Conservation (phyloP, 2,888 invertebrate genomes). For the Dendrolimus houi region DNA sequence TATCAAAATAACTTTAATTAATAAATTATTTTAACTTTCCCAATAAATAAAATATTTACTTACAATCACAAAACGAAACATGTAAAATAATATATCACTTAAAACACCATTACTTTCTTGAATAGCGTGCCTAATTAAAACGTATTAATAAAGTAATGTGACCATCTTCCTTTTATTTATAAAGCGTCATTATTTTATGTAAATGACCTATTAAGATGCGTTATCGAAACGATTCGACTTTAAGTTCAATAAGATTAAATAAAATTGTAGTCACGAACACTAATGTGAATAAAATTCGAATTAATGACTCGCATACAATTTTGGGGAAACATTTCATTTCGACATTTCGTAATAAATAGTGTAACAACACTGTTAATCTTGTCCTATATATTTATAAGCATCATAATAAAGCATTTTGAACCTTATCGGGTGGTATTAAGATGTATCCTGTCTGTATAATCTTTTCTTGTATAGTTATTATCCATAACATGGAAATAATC, state of each 20-base stretch:
- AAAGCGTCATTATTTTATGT: conserved; percentile 14
- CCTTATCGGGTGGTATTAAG: neutral
- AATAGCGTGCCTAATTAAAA: conserved; percentile 4
- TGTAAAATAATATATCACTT: neutral
- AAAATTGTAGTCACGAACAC: conserved; percentile 42
- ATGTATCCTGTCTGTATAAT: conserved; percentile 8
- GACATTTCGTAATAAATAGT: conserved; percentile 63
- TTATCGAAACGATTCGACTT: conserved; percentile 41
- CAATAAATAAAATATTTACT: too few relatives aligned
- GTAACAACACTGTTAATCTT: conserved; percentile 44
- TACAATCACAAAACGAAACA: too few relatives aligned
- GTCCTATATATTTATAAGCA: conserved; percentile 30
- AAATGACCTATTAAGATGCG: conserved; percentile 35
- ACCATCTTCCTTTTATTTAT: neutral
- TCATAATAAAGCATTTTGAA: neutral
- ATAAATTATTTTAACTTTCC: too few relatives aligned
- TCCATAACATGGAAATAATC: conserved; percentile 44
- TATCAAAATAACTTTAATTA: too few relatives aligned
- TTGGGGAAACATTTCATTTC: conserved; percentile 62
- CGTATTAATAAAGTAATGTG: conserved; percentile 2
- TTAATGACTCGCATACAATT: conserved; percentile 54
- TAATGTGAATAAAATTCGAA: conserved; percentile 62
- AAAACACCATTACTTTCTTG: conserved; percentile 3
- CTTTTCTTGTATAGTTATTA: conserved; percentile 30
- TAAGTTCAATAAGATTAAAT: conserved; percentile 34